These are phyloP conservation scores for Bergia sp. DNA, from an alignment of 92 coral and sea anemone genomes.

Conservation along the genomic window DNA sequence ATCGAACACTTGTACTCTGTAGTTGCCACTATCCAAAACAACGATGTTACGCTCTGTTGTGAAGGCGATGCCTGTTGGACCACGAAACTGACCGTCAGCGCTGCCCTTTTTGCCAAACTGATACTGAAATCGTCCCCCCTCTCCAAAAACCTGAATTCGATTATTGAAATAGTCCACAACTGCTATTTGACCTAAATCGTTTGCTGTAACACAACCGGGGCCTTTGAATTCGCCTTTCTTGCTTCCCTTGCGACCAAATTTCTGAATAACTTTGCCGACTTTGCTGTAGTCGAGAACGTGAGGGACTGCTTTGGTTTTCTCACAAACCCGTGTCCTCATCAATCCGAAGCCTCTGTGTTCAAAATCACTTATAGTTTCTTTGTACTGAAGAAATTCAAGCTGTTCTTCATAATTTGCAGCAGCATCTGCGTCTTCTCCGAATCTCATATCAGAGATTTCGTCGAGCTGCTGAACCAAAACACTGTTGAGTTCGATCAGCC, in stretches of 20 bases:
- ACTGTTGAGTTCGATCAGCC: constrained; percentile 61
- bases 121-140: constrained; percentile 69
- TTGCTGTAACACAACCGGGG: constrained; percentile 81
- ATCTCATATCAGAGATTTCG: constrained; percentile 71
- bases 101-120: constrained; percentile 86
- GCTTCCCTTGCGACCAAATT: constrained; percentile 81
- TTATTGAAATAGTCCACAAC: constrained; percentile 86
- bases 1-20: constrained; percentile 80
- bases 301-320: constrained; percentile 12
- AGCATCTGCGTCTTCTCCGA: constrained; percentile 58
- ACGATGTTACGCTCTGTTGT: constrained; percentile 66
- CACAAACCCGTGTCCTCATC: constrained; percentile 41
- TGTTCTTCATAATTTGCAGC: constrained; percentile 56
- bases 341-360: constrained; percentile 68
- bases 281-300: constrained; percentile 49
- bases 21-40: constrained; percentile 84
- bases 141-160: constrained; percentile 77
- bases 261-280: constrained; percentile 73
- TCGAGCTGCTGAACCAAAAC: constrained; percentile 73
- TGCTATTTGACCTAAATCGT: constrained; percentile 76
- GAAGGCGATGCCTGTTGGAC: constrained; percentile 82
- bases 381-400: constrained; percentile 57
- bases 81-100: constrained; percentile 70
- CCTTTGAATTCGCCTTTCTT: constrained; percentile 77
- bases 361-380: constrained; percentile 56